phyloP scores from a whole-genome alignment of 2,888 invertebrate genomes.

The Ophion costatus region DNA sequence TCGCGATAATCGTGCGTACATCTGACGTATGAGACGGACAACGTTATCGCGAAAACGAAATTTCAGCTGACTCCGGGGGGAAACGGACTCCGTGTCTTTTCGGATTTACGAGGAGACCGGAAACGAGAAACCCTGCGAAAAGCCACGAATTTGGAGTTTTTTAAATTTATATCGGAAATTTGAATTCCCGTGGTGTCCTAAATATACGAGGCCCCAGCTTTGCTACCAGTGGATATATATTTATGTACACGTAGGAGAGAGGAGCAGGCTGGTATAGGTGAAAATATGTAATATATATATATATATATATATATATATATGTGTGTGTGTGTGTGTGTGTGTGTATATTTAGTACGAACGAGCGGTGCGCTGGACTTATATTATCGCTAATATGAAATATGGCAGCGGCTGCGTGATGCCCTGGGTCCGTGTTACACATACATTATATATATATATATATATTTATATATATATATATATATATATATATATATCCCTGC shows the following conservation, averaged over 20 bases:
- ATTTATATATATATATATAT: conserved; percentile 9
- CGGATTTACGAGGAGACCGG: too few relatives aligned
- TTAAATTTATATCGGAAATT: too few relatives aligned
- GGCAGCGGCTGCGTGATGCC: conserved; percentile 75
- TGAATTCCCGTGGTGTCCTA: too few relatives aligned
- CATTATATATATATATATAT: neutral
- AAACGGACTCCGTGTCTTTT: too few relatives aligned
- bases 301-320: neutral
- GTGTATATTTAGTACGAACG: conserved; percentile 17
- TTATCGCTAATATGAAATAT: conserved; percentile 81
- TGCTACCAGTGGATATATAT: neutral
- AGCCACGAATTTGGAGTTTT: too few relatives aligned
- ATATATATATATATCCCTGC: conserved; percentile 59
- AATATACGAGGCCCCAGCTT: neutral
- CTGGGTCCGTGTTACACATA: conserved; percentile 29
- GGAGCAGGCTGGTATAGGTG: conserved; percentile 36
- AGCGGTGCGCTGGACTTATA: conserved; percentile 68
- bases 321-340: neutral
- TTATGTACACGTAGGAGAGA: neutral
- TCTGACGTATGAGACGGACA: too few relatives aligned
- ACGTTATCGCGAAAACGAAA: too few relatives aligned
- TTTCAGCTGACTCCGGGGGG: too few relatives aligned
- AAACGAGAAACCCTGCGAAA: too few relatives aligned
- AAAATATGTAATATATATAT: conserved; percentile 22
- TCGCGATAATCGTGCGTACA: conserved; percentile 10